Base-by-base conservation (phyloP, 1,140 invertebrate genomes). In the Macrobrachium rosenbergii region DNA sequence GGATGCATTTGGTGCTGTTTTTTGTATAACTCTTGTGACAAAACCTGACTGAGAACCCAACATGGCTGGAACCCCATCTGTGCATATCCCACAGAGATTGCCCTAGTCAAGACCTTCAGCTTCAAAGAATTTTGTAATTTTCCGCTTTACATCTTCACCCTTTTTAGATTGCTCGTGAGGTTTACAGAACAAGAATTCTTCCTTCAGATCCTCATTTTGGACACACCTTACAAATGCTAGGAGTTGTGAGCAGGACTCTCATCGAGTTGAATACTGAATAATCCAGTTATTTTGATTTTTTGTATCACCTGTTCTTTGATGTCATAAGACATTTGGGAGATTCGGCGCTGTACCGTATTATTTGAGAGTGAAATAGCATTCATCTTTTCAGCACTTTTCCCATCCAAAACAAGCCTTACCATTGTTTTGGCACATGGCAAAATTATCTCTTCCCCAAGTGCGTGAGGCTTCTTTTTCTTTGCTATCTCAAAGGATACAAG, bases 1-100 rank as follows among this genome's bases (percentile, higher is more conserved):
- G 81, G 88, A 90, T 91, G 43, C 88, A 90, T 77, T 72, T 64
- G 87, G 88, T 89, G 90, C 90, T 87, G 45, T 52, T 12, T 91
- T 91, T 64, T 90, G 37, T 91, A 91, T 91, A 59, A 91, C 89
- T 45, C 90, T 89, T 72, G 88, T 82, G 73, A 87, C 87, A 67
- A 92, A 89, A 58, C 91, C 90, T 59, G 88, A 91, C 87, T 90
- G 90, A 72, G 88, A 91, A 88, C 91, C 91, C 58, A 91, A 76
- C 90, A 92, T 92, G 75, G 91, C 89, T 89, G 88, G 91, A 87
- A 91, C 91, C 86, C 91, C 91, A 91, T 92, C 92, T 89, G 91
- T 92, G 88, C 91, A 92, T 90, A 92, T 90, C 60, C 90, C 91
- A 90, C 87, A 91, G 69, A 90, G 76, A 78, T 89, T 91, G 79